Conservation (phyloP, 2,888 invertebrate genomes). For the Meta bourneti region DNA sequence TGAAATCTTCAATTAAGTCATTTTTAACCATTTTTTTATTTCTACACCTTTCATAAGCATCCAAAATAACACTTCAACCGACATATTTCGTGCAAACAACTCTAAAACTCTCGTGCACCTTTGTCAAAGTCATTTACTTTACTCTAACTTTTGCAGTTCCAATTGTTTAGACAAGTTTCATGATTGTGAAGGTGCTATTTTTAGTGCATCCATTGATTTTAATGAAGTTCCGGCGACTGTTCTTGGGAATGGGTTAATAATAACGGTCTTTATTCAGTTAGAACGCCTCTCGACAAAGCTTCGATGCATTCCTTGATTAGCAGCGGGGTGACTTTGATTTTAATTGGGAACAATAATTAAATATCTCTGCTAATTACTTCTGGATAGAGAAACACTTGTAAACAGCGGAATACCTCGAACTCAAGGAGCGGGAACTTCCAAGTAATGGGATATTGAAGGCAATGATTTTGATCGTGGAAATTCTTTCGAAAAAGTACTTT, state of each 20-base stretch:
- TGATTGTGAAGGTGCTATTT: not conserved
- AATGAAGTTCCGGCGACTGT: not conserved
- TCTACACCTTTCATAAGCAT: too few species aligned
- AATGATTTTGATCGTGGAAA: not conserved
- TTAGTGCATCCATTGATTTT: not conserved
- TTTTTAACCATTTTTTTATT: too few species aligned
- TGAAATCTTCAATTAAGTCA: too few species aligned
- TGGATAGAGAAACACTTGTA: conserved; percentile 13
- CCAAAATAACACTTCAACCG: too few species aligned
- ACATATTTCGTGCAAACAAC: too few species aligned
- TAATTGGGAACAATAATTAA: conserved; percentile 53
- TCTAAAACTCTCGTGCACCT: too few species aligned
- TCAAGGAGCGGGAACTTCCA: not conserved
- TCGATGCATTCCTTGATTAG: not conserved
- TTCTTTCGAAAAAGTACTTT: not conserved
- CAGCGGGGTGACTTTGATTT: conserved; percentile 1
- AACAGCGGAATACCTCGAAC: not conserved
- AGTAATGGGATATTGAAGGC: not conserved
- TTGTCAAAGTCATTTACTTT: too few species aligned
- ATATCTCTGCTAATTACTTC: conserved; percentile 18
- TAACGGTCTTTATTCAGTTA: conserved; percentile 1
- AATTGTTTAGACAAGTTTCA: not conserved
- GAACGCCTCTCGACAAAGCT: not conserved
- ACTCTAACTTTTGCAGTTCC: not conserved
- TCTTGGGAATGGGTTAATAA: not conserved